Conservation (phyloP, 2,888 invertebrate genomes). For the Drosophila heteroneura region DNA sequence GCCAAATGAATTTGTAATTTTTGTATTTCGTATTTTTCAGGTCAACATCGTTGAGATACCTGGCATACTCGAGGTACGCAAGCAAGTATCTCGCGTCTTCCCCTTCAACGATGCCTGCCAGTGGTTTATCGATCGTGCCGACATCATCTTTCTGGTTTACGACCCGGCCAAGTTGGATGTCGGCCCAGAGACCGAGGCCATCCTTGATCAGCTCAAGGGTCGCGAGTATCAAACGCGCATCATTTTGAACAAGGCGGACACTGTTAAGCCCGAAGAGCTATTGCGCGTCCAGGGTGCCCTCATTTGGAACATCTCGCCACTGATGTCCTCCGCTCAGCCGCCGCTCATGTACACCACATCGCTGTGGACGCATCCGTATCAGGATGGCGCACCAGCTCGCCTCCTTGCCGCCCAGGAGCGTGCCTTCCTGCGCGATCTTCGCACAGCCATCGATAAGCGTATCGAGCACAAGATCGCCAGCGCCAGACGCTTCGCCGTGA, state of each 20-base stretch:
- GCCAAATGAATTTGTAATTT: conserved; percentile 32
- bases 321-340: conserved; percentile 97
- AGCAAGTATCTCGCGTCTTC: conserved; percentile 96
- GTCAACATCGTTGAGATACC: conserved; percentile 98
- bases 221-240: conserved; percentile 97
- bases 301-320: conserved; percentile 98
- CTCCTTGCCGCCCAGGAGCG: conserved; percentile 95
- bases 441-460: conserved; percentile 93
- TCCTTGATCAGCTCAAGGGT: conserved; percentile 97
- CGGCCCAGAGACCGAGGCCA: conserved; percentile 97
- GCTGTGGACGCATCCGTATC: conserved; percentile 94
- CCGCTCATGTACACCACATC: conserved; percentile 96
- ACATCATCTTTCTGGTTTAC: conserved; percentile 97
- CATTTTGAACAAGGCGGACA: conserved; percentile 97
- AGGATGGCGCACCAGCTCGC: conserved; percentile 92
- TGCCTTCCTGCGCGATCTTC: conserved; percentile 93
- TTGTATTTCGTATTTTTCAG: conserved; percentile 85
- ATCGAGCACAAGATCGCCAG: conserved; percentile 98
- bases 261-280: conserved; percentile 95
- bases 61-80: conserved; percentile 96
- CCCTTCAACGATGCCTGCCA: conserved; percentile 98
- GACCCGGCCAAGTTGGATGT: conserved; percentile 98
- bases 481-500: conserved; percentile 97
- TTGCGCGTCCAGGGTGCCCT: conserved; percentile 97
- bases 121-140: conserved; percentile 98